Base-by-base conservation (phyloP, 2,797 vertebrate genomes). In the Buphagus erythrorhynchus region DNA sequence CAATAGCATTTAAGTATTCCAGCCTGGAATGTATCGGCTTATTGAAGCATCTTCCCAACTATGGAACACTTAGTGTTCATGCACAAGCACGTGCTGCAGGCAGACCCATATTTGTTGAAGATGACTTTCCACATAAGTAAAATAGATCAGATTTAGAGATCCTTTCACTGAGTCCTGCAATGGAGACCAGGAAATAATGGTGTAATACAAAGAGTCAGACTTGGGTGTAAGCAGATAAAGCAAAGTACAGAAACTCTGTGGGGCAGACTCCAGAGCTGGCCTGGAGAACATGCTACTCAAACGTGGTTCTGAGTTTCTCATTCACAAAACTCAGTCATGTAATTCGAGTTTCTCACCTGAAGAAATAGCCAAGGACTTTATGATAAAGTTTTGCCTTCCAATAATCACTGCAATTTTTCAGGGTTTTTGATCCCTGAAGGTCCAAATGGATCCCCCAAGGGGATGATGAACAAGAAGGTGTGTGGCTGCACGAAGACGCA, bases 21-120 rank as follows among this genome's bases (percentile, higher is more conserved):
- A 76, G 36, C 12, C 65, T 54, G 49, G 61, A 74, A 28, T 29
- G 0, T 3, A 40, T n/a, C 0, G 0, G n/a, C 35, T 93, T 55
- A 52, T 6, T 80, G 75, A 82, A 86, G n/a, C 61, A 86, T 35
- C 45, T 93, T 75, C 35, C 45, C 71, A 33, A 49, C 21, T 43
- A 33, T 36, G 52, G 52, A 69, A 57, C 38, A 65, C 15, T 7
- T 40, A 31, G 15, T 36, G 15, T 17, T 89, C 48, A 57, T 46
- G 35, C 36, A 91, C 16, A 28, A 86, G 46, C n/a, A 51, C 6
- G 9, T 1, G 4, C 15, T 74, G 42, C 38, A 92, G 14, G 29
- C 62, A 55, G 48, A 52, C 52, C 33, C 2, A 0, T 52, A 38
- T 49, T 59, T 48, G 17, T 10, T 38, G 45, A 89, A 76, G 33